Conservation (phyloP, 1,140 invertebrate species). For the Brachionus asplanchnoidis region DNA sequence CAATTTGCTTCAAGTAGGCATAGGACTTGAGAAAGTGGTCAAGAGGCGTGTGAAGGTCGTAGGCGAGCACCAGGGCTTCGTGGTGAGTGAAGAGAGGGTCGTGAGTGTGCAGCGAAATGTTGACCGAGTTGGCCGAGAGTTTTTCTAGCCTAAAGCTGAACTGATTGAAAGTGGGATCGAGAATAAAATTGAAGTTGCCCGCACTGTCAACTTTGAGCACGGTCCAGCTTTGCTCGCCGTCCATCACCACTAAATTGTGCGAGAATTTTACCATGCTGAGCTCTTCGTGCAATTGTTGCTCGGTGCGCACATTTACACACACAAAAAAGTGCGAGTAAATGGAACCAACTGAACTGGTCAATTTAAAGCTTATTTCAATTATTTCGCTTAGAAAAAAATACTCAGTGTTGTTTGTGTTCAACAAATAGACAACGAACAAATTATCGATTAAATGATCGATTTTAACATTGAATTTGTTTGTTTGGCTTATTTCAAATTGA, state of each 20-base stretch:
- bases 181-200: neutral
- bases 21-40: neutral
- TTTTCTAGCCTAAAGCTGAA: neutral
- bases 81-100: neutral
- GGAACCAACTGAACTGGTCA: neutral
- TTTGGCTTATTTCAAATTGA: neutral
- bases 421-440: slow-evolving; percentile 1
- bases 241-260: neutral
- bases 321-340: neutral
- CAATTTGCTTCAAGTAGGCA: neutral
- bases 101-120: neutral
- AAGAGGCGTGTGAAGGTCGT: neutral
- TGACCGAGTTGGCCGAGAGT: neutral
- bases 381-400: neutral
- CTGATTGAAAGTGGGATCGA: neutral
- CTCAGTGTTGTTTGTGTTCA: neutral
- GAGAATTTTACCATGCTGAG: neutral
- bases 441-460: slow-evolving; percentile 11
- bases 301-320: neutral
- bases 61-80: neutral
- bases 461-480: neutral
- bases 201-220: neutral
- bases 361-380: neutral
- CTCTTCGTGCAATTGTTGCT: slow-evolving; percentile 4
- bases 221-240: neutral